Conservation (phyloP, 2,113 vertebrate species). For the Recurvirostra avosetta region DNA sequence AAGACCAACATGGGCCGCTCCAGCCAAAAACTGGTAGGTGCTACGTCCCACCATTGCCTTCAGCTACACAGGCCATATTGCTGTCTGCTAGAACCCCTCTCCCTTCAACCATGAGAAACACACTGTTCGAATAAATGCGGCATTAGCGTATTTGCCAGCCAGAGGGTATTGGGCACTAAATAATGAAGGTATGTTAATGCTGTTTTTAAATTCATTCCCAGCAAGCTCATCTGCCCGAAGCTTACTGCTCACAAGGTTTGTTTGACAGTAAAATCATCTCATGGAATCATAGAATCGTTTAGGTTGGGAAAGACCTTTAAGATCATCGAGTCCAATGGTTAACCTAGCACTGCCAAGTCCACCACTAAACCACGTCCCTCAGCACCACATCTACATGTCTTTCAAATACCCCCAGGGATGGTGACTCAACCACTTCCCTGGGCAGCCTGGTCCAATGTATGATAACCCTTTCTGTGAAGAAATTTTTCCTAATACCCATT, state of each 20-base stretch:
- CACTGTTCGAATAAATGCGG: neutral
- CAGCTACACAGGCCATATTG: neutral
- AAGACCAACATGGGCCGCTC: neutral
- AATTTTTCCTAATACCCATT: neutral
- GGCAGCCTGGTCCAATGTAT: neutral
- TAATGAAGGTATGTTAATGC: neutral
- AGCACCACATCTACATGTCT: neutral
- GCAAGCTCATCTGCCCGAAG: neutral
- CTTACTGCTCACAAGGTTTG: neutral
- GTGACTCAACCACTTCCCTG: neutral
- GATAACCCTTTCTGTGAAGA: neutral
- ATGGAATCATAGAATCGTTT: neutral
- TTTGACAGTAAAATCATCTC: neutral
- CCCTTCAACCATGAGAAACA: neutral
- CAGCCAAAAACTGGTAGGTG: neutral
- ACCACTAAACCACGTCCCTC: neutral
- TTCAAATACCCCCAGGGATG: neutral
- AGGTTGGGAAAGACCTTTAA: neutral
- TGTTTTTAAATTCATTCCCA: neutral
- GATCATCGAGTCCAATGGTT: accelerated
- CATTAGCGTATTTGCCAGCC: neutral
- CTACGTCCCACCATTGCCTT: neutral
- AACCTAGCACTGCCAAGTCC: neutral
- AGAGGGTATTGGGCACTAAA: neutral
- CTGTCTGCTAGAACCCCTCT: neutral